Evolutionary conservation across 2,797 vertebrate species (phyloP).

Genomic region (Pseudochirops cupreus): DNA sequence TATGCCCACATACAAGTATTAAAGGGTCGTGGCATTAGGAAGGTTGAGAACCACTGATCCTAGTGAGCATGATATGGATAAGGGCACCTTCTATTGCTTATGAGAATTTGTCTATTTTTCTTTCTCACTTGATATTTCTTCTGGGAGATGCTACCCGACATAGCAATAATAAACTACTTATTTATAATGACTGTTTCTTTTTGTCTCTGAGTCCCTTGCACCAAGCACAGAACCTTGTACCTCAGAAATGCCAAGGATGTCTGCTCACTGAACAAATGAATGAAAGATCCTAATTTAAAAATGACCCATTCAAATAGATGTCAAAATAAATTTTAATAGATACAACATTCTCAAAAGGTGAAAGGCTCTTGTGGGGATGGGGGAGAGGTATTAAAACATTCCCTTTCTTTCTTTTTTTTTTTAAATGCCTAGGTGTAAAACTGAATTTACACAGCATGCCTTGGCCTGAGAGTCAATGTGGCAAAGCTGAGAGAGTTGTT

Average conservation of each 20-base stretch:
- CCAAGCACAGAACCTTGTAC: neutral
- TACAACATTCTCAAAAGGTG: neutral
- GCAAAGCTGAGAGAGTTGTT: neutral
- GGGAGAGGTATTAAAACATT: neutral
- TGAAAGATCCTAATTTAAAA: neutral
- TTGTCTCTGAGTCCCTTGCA: neutral
- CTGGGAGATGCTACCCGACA: neutral
- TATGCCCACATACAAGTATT: too few relatives aligned
- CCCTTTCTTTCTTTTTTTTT: neutral
- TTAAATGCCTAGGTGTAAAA: neutral
- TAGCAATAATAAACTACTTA: neutral
- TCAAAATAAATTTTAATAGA: neutral
- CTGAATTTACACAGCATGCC: neutral
- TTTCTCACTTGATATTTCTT: constrained; percentile 10
- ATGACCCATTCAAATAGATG: neutral
- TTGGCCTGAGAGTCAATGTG: neutral
- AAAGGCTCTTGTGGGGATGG: neutral
- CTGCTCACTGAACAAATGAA: neutral
- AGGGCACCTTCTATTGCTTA: neutral
- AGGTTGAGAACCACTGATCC: too few relatives aligned
- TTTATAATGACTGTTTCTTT: neutral
- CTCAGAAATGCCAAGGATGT: neutral
- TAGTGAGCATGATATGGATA: constrained; percentile 21
- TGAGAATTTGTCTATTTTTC: neutral
- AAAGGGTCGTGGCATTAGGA: too few relatives aligned